Evolutionary conservation across 2,113 vertebrate genomes (phyloP), one percentile per base, ranked within the genome.

Genomic region (Eurypyga helias): DNA sequence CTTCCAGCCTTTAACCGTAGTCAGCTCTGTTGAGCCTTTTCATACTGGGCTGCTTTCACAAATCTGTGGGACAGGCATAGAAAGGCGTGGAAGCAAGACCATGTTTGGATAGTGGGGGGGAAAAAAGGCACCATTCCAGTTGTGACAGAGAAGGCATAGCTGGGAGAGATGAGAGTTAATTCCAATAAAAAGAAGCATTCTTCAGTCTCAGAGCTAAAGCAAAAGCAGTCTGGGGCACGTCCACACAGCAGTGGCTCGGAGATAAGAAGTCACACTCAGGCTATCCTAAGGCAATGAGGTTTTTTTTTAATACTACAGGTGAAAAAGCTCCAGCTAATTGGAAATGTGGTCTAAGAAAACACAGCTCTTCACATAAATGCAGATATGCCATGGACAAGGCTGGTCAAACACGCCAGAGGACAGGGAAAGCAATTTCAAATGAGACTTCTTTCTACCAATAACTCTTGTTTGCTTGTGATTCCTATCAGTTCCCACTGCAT

Each of bases 21-120:
- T 55, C 69, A 84, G 67, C 48, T 92, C 93, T 77, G 54, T 29
- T 66, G 19, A 86, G 67, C 72, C 79, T 89, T 92, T 96, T 96
- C 72, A 91, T 81, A 72, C 48, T 51, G 38, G 46, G 24, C 34
- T 89, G 93, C 80, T 96, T 94, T 92, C 83, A 94, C 72, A 92
- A 97, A 94, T 92, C 77, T 46, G 48, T 79, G 80, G 83, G 87
- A 93, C 73, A 85, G 51, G 73, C 58, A 4, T 80, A 41, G 75
- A 93, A 94, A 85, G 62, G 71, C 31, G 3, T 87, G 89, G 69
- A 92, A 96, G 25, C 33, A 85, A 88, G 69, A 45, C 49, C 34
- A 20, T 60, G n/a, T 90, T 83, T 89, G 46, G 54, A 66, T 18
- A 57, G 20, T 9, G 21, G 1, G 8, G 4, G 14, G 7, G 2